phyloP scores from a whole-genome alignment of 37 sponge, comb jelly and placozoan species.

The Agelas oroides region DNA sequence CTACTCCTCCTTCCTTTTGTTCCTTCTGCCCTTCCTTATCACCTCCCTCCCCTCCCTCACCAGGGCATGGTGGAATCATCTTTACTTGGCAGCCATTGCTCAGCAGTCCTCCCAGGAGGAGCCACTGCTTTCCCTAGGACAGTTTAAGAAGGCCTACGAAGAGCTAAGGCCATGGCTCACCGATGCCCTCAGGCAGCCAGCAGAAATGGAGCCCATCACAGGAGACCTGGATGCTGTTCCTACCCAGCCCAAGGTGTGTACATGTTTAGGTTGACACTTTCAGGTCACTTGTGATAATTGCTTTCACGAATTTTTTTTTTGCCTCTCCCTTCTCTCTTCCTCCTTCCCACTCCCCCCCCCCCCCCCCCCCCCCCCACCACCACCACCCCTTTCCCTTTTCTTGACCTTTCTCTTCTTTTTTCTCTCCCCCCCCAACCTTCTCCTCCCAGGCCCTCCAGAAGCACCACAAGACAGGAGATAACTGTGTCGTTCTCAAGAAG shows the following conservation, averaged over 20 bases:
- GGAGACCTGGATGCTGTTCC: conserved; percentile 68
- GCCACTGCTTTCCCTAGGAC: conserved; percentile 70
- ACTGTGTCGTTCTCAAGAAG: conserved; percentile 56
- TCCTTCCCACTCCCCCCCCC: too few relatives aligned
- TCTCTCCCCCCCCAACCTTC: too few relatives aligned
- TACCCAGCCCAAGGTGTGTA: too few relatives aligned
- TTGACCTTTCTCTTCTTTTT: too few relatives aligned
- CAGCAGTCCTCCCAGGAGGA: conserved; percentile 68
- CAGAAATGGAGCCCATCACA: conserved; percentile 69
- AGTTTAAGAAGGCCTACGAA: conserved; percentile 82
- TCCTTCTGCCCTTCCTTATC: too few relatives aligned
- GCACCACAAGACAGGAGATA: conserved; percentile 62
- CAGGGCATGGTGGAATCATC: conserved; percentile 43
- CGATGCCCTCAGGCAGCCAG: conserved; percentile 45
- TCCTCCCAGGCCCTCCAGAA: conserved; percentile 68
- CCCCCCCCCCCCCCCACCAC: too few relatives aligned
- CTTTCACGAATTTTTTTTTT: too few relatives aligned
- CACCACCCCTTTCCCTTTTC: too few relatives aligned
- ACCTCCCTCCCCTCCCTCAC: not conserved
- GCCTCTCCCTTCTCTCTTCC: too few relatives aligned
- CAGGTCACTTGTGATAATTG: too few relatives aligned
- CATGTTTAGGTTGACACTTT: too few relatives aligned
- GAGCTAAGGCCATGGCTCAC: conserved; percentile 77
- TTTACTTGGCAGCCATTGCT: conserved; percentile 26
- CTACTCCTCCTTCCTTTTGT: not conserved